Percentiles rank a stretch among this genome's conserved stretches.
Evolutionary conservation across 2,888 invertebrate species (phyloP).

Genomic region (Nephrocerus scutellatus): DNA sequence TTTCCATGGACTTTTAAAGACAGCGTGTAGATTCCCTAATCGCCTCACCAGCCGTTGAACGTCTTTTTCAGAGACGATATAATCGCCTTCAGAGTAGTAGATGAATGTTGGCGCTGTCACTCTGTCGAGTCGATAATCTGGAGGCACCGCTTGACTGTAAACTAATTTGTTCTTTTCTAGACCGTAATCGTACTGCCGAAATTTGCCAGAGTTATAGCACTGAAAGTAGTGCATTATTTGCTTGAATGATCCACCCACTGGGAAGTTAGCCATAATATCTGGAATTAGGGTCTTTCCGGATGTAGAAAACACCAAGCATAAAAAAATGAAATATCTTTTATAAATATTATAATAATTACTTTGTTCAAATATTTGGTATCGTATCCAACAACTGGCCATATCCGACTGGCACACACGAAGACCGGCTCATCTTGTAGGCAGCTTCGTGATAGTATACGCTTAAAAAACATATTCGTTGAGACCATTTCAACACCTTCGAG

Average conservation of each 20-base stretch:
- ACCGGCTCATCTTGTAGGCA: conserved; percentile 40
- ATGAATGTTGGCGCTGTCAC: conserved; percentile 38
- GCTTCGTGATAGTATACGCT: conserved; percentile 40
- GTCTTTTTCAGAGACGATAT: conserved; percentile 42
- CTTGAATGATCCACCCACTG: conserved; percentile 42
- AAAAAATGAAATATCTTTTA: neutral
- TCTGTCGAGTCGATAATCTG: conserved; percentile 38
- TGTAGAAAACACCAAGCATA: conserved; percentile 1
- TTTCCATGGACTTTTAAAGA: conserved; percentile 42
- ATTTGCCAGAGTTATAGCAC: conserved; percentile 42
- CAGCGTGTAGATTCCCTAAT: conserved; percentile 33
- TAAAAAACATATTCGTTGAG: conserved; percentile 42
- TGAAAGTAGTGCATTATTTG: conserved; percentile 45
- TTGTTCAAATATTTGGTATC: conserved; percentile 40
- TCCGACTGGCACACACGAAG: conserved; percentile 37
- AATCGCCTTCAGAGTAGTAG: conserved; percentile 42
- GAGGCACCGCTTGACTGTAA: conserved; percentile 39
- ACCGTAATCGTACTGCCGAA: conserved; percentile 43
- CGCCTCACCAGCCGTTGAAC: conserved; percentile 36
- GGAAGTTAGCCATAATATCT: conserved; percentile 42
- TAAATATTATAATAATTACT: conserved; percentile 23
- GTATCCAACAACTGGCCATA: conserved; percentile 44
- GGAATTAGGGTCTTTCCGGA: conserved; percentile 33
- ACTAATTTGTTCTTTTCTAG: conserved; percentile 35
- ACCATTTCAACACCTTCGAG: conserved; percentile 43